Conservation (phyloP, 2,888 invertebrate genomes). For the Clunio marinus region DNA sequence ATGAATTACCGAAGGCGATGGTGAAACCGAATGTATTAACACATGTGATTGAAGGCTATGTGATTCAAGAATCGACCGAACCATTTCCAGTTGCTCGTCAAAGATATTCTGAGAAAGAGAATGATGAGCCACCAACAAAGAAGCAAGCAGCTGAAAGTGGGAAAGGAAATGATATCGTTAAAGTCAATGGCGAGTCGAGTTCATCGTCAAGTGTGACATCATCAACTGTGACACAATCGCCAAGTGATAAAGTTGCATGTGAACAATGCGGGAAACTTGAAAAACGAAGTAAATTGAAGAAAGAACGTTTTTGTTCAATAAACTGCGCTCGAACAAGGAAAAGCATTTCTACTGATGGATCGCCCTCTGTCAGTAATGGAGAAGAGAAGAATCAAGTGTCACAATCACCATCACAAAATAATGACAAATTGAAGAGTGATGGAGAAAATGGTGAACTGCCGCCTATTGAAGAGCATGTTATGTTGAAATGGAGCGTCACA, state of each 20-base stretch:
- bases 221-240: slow-evolving; percentile 39
- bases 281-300: slow-evolving; percentile 63
- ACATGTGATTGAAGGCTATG: slow-evolving; percentile 94
- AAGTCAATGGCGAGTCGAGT: slow-evolving; percentile 30
- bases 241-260: slow-evolving; percentile 54
- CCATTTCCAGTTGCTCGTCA: slow-evolving; percentile 76
- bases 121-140: slow-evolving; percentile 72
- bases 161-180: slow-evolving; percentile 44
- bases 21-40: slow-evolving; percentile 93
- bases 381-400: neutral
- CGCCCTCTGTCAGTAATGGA: slow-evolving; percentile 13
- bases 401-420: slow-evolving; percentile 17
- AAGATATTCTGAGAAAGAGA: slow-evolving; percentile 58
- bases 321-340: slow-evolving; percentile 56
- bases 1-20: slow-evolving; percentile 78
- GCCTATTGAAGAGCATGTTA: slow-evolving; percentile 42
- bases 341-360: slow-evolving; percentile 16
- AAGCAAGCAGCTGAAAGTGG: neutral
- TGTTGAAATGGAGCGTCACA: slow-evolving; percentile 60
- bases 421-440: slow-evolving; percentile 41
- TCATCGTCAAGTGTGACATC: slow-evolving; percentile 14
- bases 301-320: slow-evolving; percentile 72
- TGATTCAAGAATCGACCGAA: slow-evolving; percentile 91
- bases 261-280: slow-evolving; percentile 70
- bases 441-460: slow-evolving; percentile 25